Conservation (phyloP, 92 coral and sea anemone genomes). For the Plumapathes pennacea region DNA sequence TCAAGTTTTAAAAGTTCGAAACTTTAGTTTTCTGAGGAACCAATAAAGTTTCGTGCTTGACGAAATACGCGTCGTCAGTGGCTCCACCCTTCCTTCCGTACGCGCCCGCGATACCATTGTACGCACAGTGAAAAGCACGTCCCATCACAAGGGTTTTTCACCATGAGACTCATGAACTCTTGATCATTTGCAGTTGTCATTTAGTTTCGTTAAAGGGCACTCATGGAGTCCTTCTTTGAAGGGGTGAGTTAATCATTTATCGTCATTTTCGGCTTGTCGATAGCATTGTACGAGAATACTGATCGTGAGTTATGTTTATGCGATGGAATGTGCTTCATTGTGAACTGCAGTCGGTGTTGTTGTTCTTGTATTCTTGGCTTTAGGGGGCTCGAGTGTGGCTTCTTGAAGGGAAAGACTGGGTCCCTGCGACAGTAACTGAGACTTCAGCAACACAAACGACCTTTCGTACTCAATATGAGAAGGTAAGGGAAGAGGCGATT, state of each 20-base stretch:
- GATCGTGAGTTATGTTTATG: background rate
- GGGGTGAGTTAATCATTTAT: constrained; percentile 59
- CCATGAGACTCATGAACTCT: background rate
- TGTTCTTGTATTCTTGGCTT: constrained; percentile 5
- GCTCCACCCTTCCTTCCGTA: background rate
- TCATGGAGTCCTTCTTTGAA: constrained; percentile 87
- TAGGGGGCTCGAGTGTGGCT: constrained; percentile 98
- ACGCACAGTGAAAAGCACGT: background rate
- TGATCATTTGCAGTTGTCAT: too few relatives aligned
- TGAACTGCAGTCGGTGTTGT: background rate
- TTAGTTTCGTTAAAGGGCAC: too few relatives aligned
- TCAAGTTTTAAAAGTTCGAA: too few relatives aligned
- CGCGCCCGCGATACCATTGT: constrained; percentile 14
- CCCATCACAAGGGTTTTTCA: background rate
- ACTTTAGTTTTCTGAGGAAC: too few relatives aligned
- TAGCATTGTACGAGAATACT: background rate
- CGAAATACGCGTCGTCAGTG: constrained; percentile 15
- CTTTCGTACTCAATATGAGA: constrained; percentile 90
- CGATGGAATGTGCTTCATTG: constrained; percentile 14
- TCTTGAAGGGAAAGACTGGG: constrained; percentile 95
- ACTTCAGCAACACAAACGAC: constrained; percentile 79
- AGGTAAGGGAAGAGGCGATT: constrained; percentile 63
- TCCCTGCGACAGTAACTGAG: constrained; percentile 82
- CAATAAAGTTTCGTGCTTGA: too few relatives aligned
- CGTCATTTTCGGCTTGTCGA: constrained; percentile 1